Base-by-base conservation (phyloP, 2,113 vertebrate genomes). In the Etheostoma cragini region DNA sequence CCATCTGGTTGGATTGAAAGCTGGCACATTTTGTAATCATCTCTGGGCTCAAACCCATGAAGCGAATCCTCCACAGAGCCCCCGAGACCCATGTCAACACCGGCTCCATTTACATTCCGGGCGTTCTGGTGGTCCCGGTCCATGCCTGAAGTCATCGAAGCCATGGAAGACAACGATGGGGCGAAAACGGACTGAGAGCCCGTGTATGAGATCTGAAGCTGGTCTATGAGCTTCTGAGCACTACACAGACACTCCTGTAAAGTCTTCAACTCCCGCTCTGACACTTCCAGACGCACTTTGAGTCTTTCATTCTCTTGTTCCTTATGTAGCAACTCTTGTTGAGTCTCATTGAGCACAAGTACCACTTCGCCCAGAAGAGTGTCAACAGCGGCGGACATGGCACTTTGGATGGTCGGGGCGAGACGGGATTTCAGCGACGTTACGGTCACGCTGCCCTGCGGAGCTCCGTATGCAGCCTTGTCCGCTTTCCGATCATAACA, bases 1-100 rank as follows among this genome's bases (percentile, higher is more conserved):
- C 95, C 95, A 47, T 96, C 95, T 0, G 95, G 93, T 33, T 95
- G 95, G 85, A 96, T 96, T 6, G 95, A 95, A 26, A 95, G 94
- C 86, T 95, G 95, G 60, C 95, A 95, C 87, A 95, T 94, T 75
- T 96, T 95, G 83, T 94, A 95, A 7, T 96, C 95, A 1, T 95
- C 94, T 49, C 93, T 88, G 1, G 93, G 90, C 66, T 94, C 94
- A 54, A 94, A 95, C 8, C 93, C 94, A 2, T 95, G 94, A 69
- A 95, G 91, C 2, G 94, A 91, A 2, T 95, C 94, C 0, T 92
- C 93, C 54, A 95, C 92, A 1, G 94, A 86, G 16, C 93, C 93
- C 5, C 93, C 82, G 0, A 95, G 90, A 47, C 94, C 94, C 42
- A 95, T 46, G 67, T 95, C 90, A 0, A 91, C 93, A 0, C 89